phyloP scores from a whole-genome alignment of 2,113 vertebrate genomes.

The Grus americana region DNA sequence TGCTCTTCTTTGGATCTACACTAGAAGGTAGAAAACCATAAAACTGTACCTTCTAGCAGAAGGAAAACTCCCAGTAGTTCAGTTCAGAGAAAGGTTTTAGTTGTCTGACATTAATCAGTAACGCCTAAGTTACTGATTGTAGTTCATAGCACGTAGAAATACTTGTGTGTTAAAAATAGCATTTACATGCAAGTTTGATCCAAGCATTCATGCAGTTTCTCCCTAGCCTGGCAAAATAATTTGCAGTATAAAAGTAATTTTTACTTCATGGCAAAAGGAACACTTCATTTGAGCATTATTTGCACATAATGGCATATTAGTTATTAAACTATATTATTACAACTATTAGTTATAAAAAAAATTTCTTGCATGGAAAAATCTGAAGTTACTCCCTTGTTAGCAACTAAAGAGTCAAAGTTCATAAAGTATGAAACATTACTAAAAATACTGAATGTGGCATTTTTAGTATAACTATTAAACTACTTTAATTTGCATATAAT shows the following conservation, averaged over 20 bases:
- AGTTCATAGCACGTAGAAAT: not conserved
- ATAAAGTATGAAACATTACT: conserved; percentile 35
- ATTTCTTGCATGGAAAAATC: conserved; percentile 24
- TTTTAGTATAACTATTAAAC: conserved; percentile 1
- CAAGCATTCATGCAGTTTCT: not conserved
- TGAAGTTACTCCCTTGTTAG: not conserved
- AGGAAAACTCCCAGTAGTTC: not conserved
- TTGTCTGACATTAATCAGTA: not conserved
- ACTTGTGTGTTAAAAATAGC: not conserved
- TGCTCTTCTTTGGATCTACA: not conserved
- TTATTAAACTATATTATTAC: conserved; percentile 9
- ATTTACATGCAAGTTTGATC: not conserved
- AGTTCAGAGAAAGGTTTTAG: not conserved
- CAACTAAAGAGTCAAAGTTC: not conserved
- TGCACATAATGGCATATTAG: not conserved
- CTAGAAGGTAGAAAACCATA: not conserved
- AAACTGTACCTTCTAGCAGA: not conserved
- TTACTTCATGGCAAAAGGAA: not conserved
- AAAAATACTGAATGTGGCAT: not conserved
- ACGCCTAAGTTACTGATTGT: not conserved
- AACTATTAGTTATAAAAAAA: conserved; percentile 2
- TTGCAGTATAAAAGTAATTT: not conserved
- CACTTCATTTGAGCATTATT: accelerated
- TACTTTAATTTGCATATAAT: not conserved
- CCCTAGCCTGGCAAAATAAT: not conserved